Conservation (phyloP, 2,888 invertebrate genomes). For the Strigamia maritima region DNA sequence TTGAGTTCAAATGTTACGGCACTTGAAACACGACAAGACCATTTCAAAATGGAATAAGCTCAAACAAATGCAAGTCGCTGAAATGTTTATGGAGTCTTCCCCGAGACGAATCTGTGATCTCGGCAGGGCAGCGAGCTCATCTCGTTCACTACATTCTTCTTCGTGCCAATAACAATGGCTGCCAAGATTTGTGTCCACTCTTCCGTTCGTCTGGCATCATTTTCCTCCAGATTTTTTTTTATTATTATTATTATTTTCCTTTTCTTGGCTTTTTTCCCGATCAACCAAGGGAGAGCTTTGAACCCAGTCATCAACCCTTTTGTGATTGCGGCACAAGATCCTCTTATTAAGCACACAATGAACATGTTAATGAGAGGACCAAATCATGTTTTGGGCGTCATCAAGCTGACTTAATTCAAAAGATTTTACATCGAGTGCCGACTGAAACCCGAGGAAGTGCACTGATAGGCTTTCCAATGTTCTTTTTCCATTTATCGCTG, state of each 20-base stretch:
- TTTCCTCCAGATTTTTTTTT: too few species aligned
- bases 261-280: not conserved
- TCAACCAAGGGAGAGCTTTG: constrained; percentile 12
- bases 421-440: constrained; percentile 25
- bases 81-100: constrained; percentile 22
- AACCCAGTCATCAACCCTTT: constrained; percentile 16
- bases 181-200: constrained; percentile 34
- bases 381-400: constrained; percentile 33
- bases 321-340: constrained; percentile 17
- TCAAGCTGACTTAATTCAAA: constrained; percentile 29
- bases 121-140: constrained; percentile 18
- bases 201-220: constrained; percentile 2
- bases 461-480: constrained; percentile 28
- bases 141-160: constrained; percentile 25
- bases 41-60: constrained; percentile 27
- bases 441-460: constrained; percentile 25
- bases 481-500: constrained; percentile 27
- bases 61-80: constrained; percentile 31
- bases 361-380: constrained; percentile 32
- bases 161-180: constrained; percentile 28
- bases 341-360: constrained; percentile 32
- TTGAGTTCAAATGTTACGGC: constrained; percentile 34
- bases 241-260: too few species aligned
- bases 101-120: constrained; percentile 21
- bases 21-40: constrained; percentile 22